A percentile compares a stretch with the other conserved stretches of the same genome.
phyloP scores from a whole-genome alignment of 2,888 invertebrate genomes.

The Hoplodrina blanda region DNA sequence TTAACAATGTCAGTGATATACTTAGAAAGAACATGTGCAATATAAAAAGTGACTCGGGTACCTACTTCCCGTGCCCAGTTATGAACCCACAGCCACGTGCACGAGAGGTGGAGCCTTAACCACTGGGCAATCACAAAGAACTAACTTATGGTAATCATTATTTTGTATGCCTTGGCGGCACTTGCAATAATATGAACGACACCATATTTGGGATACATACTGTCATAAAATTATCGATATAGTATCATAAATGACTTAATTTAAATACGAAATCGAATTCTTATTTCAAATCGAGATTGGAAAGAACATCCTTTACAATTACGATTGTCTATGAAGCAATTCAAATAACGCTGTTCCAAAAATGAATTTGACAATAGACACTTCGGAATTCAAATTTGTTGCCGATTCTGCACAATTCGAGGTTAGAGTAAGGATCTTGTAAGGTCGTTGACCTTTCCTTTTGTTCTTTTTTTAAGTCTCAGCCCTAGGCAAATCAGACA shows the following conservation, averaged over 20 bases:
- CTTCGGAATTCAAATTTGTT: constrained; percentile 39
- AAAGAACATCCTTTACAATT: not conserved
- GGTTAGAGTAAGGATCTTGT: constrained; percentile 1
- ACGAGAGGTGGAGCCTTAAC: too few species aligned
- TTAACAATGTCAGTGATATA: too few species aligned
- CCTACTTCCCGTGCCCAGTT: too few species aligned
- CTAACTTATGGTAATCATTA: too few species aligned
- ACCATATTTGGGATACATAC: not conserved
- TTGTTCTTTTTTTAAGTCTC: constrained; percentile 1
- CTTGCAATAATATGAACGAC: not conserved
- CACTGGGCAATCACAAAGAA: too few species aligned
- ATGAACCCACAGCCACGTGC: too few species aligned
- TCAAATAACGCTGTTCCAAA: constrained; percentile 26
- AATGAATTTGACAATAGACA: constrained; percentile 37
- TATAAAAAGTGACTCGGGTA: too few species aligned
- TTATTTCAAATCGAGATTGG: constrained; percentile 13
- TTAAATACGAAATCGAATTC: constrained; percentile 10
- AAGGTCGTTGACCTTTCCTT: constrained; percentile 3
- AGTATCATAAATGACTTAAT: not conserved
- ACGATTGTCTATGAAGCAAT: constrained; percentile 18
- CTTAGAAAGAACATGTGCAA: too few species aligned
- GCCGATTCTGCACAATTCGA: constrained; percentile 7
- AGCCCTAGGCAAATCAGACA: not conserved
- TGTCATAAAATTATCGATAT: not conserved
- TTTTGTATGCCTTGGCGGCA: not conserved